phyloP scores from a whole-genome alignment of 2,113 vertebrate species.

The Camelus dromedarius region DNA sequence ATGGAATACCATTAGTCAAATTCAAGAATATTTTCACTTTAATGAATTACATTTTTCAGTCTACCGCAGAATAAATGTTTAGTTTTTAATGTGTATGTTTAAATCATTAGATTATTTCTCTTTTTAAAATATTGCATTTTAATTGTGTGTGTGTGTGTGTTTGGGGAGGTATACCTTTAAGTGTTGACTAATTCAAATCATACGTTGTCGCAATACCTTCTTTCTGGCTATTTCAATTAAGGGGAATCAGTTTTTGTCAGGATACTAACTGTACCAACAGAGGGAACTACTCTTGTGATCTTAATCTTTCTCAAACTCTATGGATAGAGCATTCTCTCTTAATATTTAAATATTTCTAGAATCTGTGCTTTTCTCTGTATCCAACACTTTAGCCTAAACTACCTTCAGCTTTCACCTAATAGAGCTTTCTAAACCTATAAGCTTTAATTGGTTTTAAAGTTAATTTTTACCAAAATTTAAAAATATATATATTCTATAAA shows the following conservation, averaged over 20 bases:
- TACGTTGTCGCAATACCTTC: neutral
- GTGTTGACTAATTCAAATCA: neutral
- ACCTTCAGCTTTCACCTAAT: neutral
- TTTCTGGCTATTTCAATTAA: neutral
- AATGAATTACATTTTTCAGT: neutral
- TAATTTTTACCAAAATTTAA: neutral
- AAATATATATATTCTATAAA: neutral
- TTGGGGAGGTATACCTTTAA: neutral
- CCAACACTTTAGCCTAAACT: neutral
- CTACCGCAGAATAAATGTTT: neutral
- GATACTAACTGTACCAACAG: neutral
- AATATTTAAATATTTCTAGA: neutral
- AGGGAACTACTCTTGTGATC: neutral
- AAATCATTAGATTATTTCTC: neutral
- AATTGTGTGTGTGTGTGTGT: neutral
- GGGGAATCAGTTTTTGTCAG: neutral
- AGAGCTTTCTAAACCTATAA: neutral
- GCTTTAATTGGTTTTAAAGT: neutral
- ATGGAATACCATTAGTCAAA: neutral
- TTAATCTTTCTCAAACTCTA: neutral
- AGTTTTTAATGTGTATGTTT: constrained; percentile 13
- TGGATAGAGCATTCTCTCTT: neutral
- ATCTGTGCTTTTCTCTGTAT: neutral
- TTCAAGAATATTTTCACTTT: constrained; percentile 26
- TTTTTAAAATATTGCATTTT: neutral